A percentile compares a stretch with the other conserved stretches of the same genome.
These are phyloP conservation scores for Craniophora ligustri DNA, from an alignment of 2,888 invertebrate genomes.

Conservation along the genomic window DNA sequence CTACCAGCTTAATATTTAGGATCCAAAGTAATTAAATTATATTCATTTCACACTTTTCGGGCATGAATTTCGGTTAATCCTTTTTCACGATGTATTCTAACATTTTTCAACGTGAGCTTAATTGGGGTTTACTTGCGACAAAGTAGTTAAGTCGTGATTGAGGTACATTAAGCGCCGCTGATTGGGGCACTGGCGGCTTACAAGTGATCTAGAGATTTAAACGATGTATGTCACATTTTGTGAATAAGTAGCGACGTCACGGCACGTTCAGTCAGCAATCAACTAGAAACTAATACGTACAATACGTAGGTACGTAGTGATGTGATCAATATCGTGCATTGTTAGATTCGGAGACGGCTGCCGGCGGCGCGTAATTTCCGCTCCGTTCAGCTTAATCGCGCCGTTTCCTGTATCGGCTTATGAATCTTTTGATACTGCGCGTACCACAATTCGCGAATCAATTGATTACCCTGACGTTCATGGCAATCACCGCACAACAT, in stretches of 20 bases:
- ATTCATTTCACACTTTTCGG: slow-evolving; percentile 51
- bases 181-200: slow-evolving; percentile 21
- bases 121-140: slow-evolving; percentile 42
- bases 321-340: slow-evolving; percentile 57
- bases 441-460: slow-evolving; percentile 49
- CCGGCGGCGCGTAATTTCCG: slow-evolving; percentile 57
- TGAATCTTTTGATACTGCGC: slow-evolving; percentile 53
- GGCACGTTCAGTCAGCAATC: slow-evolving; percentile 42
- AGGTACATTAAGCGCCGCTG: slow-evolving; percentile 27
- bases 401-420: slow-evolving; percentile 57
- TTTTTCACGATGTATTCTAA: slow-evolving; percentile 43
- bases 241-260: slow-evolving; percentile 18
- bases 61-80: slow-evolving; percentile 45
- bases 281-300: slow-evolving; percentile 38
- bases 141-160: slow-evolving; percentile 40
- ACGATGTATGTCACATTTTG: slow-evolving; percentile 6
- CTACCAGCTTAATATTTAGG: slow-evolving; percentile 47
- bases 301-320: slow-evolving; percentile 37
- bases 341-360: slow-evolving; percentile 58
- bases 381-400: slow-evolving; percentile 55
- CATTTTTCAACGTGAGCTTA: slow-evolving; percentile 42
- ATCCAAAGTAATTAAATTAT: slow-evolving; percentile 56
- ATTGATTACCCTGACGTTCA: slow-evolving; percentile 53
- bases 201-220: slow-evolving; percentile 20
- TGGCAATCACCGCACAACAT: slow-evolving; percentile 41